Base-by-base conservation (phyloP, 1,140 invertebrate species). In the Cotesia chilonis region DNA sequence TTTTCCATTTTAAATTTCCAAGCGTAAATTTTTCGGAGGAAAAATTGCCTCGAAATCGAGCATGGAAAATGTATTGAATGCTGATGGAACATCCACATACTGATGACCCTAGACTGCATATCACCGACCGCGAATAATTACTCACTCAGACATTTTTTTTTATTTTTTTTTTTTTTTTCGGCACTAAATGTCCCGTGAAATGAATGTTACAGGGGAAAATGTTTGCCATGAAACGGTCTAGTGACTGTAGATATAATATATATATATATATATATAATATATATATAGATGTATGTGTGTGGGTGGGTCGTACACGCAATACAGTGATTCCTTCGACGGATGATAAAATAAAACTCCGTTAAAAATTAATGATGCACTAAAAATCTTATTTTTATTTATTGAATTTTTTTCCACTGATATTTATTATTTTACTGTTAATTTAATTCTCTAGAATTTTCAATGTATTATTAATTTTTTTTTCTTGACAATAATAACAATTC, bases 181-280 rank as follows among this genome's bases (percentile, higher is more conserved):
- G 68, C 73, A 65, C 70, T 71, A 78, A 78, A 78, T 76, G 67
- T 37, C n/a, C 66, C 65, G 73, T 79, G 72, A 79, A 79, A 81
- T 80, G 72, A 79, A 61, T 75, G 73, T 73, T 59, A 54, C 17
- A 59, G 57, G 35, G 10, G 38, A 54, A 37, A 59, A 37, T 28
- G 20, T 54, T 55, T 68, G 47, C 28, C 28, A 3, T 51, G 36
- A 14, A 35, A 57, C 51, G 20, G 66, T n/a, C 28, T 36, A 36
- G 17, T 36, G 36, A 20, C 36, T 28, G 28, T 28, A 28, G 28
- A 28, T 28, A 28, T 68, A 35, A 14, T 7, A 68, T 35, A 52
- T 35, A 54, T 54, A 59, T 12, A 36, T 38, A 35, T n/a, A n/a
- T n/a, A n/a, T n/a, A n/a, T n/a, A n/a, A 68, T 35, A 52, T 35